Percentiles rank a stretch among this genome's conserved stretches.
phyloP scores from a whole-genome alignment of 2,797 vertebrate genomes.

The Falco rusticolus region DNA sequence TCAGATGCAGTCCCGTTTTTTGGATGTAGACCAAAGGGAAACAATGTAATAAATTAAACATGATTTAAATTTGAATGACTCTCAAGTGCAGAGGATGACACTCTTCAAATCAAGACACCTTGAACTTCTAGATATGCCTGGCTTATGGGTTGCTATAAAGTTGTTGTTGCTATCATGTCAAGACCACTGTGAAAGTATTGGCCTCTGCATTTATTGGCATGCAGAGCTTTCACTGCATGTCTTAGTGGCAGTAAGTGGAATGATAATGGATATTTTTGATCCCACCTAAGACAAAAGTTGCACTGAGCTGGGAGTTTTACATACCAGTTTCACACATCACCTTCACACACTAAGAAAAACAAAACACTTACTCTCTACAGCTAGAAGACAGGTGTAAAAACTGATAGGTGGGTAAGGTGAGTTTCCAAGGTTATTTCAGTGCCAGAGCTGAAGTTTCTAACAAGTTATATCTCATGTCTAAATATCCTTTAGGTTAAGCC shows the following conservation, averaged over 20 bases:
- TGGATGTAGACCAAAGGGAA: not conserved
- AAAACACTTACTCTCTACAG: not conserved
- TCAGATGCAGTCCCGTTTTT: not conserved
- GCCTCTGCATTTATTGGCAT: not conserved
- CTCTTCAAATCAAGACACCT: not conserved
- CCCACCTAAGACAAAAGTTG: not conserved
- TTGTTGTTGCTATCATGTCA: not conserved
- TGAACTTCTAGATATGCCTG: not conserved
- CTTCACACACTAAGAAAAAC: not conserved
- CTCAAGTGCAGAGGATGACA: not conserved
- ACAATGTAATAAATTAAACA: not conserved
- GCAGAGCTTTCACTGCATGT: not conserved
- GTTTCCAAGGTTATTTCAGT: not conserved
- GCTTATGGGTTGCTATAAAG: not conserved
- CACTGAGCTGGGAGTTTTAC: not conserved
- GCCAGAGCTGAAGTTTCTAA: not conserved
- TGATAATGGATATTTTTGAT: not conserved
- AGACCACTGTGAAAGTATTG: not conserved
- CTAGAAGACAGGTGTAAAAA: not conserved
- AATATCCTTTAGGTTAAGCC: not conserved
- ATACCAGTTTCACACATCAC: not conserved
- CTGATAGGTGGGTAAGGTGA: not conserved
- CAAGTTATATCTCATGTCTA: not conserved
- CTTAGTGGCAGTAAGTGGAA: not conserved
- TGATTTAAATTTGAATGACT: not conserved